Evolutionary conservation across 2,797 vertebrate species (phyloP), one percentile per base, ranked within the genome.

Genomic region (Gallinago nigripennis): DNA sequence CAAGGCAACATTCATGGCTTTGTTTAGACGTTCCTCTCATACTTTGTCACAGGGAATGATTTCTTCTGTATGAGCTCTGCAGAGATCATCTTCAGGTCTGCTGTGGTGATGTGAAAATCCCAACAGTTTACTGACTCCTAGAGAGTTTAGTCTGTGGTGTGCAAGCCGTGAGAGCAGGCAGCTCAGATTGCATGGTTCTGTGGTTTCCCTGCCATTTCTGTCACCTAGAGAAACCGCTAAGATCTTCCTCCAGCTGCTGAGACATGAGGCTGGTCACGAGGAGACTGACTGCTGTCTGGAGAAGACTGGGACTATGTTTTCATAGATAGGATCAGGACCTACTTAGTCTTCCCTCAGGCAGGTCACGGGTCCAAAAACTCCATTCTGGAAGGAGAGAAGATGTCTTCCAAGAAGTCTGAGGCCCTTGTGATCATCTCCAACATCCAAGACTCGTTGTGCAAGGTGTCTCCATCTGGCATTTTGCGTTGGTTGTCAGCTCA

Each of bases 301-400:
- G 35, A 81, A 93, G 39, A 31, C 48, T n/a, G 25, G 11, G 12
- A 33, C 63, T 68, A 2, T 88, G 17, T 77, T 91, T 77, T 80
- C 48, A 64, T 18, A 72, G 51, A 84, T 17, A 73, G 68, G 23
- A 48, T 76, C 13, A 23, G 24, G 27, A 53, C 56, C 51, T 76
- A 41, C 54, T 76, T 82, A n/a, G 3, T 79, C 82, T 93, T 94
- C 50, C 79, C 57, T 92, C 61, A 30, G 80, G 85, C 82, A 58
- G 46, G 37, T 95, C 90, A 88, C 21, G 84, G 39, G 76, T 89
- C 81, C 92, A 64, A 88, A 87, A 93, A 39, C 30, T 16, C 4
- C 16, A 17, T 11, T 88, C 57, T 91, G 58, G 48, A 66, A 48
- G 51, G 75, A 66, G 90, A 56, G 13, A 31, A 5, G 1, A 6